Conservation (phyloP, 2,113 vertebrate species). For the Nerophis ophidion region DNA sequence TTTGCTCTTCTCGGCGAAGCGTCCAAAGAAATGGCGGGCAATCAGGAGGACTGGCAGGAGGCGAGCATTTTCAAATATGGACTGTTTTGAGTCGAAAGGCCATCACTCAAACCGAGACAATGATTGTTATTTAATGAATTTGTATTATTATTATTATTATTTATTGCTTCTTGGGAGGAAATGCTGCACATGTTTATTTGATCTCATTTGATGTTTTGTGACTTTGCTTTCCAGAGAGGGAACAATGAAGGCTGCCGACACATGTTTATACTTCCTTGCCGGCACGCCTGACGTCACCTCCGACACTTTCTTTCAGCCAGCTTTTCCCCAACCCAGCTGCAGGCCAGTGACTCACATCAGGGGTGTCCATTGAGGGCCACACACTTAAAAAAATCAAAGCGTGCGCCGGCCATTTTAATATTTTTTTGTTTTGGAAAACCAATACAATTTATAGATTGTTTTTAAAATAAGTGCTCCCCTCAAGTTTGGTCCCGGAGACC, state of each 20-base stretch:
- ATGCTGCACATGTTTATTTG: conserved; percentile 61
- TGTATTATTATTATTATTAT: conserved; percentile 51
- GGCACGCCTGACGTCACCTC: conserved; percentile 33
- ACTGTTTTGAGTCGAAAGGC: conserved; percentile 52
- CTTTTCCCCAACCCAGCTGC: background rate
- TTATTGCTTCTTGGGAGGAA: conserved; percentile 54
- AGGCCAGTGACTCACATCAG: conserved; percentile 18
- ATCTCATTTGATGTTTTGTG: conserved; percentile 45
- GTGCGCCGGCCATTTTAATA: too few species aligned
- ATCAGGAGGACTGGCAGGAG: conserved; percentile 20
- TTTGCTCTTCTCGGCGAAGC: conserved; percentile 21
- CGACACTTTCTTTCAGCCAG: conserved; percentile 42
- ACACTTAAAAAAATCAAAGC: too few species aligned
- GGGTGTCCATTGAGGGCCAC: too few species aligned
- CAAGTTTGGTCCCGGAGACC: too few species aligned
- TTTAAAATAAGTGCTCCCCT: too few species aligned
- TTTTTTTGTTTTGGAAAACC: too few species aligned
- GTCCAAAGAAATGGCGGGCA: conserved; percentile 40
- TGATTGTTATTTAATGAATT: conserved; percentile 69
- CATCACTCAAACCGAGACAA: conserved; percentile 49
- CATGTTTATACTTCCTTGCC: conserved; percentile 30
- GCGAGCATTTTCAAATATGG: conserved; percentile 45
- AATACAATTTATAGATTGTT: too few species aligned
- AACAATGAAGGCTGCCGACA: conserved; percentile 31
- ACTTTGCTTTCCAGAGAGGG: conserved; percentile 34